Conservation (phyloP, 92 coral and sea anemone species). For the Phymanthus crucifer region DNA sequence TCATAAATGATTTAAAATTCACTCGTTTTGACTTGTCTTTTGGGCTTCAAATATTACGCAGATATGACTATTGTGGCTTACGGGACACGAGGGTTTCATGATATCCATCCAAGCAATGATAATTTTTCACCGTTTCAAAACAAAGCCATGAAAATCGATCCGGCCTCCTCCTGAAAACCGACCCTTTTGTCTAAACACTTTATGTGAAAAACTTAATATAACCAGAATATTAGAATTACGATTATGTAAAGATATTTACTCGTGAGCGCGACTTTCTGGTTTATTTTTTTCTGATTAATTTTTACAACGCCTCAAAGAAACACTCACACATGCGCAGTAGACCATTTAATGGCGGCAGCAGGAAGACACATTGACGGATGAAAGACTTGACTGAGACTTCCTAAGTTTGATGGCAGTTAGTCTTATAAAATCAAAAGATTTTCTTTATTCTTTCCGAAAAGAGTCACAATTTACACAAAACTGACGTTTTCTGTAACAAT, state of each 20-base stretch:
- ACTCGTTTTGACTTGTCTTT: slow-evolving; percentile 9
- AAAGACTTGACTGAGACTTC: slow-evolving; percentile 19
- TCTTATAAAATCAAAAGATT: background rate
- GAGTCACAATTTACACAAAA: slow-evolving; percentile 2
- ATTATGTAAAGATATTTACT: slow-evolving; percentile 13
- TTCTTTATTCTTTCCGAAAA: slow-evolving; percentile 11
- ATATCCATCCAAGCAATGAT: background rate
- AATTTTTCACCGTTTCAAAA: slow-evolving; percentile 5
- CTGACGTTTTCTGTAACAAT: slow-evolving; percentile 8
- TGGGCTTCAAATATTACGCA: slow-evolving; percentile 1
- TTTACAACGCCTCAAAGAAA: slow-evolving; percentile 19
- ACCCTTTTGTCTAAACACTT: background rate
- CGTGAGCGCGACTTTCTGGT: background rate
- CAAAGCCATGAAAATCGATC: slow-evolving; percentile 9
- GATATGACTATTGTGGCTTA: slow-evolving; percentile 7
- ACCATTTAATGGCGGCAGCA: slow-evolving; percentile 20
- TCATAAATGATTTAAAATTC: slow-evolving; percentile 1
- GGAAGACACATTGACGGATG: slow-evolving; percentile 15
- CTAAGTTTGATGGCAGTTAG: background rate
- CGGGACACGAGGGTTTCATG: slow-evolving; percentile 8
- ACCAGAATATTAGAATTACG: background rate
- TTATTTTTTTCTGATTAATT: background rate
- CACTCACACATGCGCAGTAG: slow-evolving; percentile 17
- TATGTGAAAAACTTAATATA: background rate
- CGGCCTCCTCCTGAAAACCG: background rate